Evolutionary conservation across 2,113 vertebrate genomes (phyloP).

Genomic region (Scatophagus argus): DNA sequence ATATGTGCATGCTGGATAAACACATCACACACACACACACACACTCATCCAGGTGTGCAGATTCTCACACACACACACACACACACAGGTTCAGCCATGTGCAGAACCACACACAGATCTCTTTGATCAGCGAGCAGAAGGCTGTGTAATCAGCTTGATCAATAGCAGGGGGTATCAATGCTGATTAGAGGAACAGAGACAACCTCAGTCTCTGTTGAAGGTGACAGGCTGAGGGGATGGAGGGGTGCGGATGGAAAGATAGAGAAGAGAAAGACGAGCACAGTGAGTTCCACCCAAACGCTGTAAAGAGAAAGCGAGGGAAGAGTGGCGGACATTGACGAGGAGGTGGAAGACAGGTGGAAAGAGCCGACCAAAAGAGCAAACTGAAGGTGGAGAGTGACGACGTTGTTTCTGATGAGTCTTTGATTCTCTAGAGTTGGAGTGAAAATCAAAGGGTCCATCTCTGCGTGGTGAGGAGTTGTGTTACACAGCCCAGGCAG

Average conservation of each 20-base stretch:
- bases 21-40: slow-evolving; percentile 20
- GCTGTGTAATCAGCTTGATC: slow-evolving; percentile 75
- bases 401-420: slow-evolving; percentile 27
- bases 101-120: slow-evolving; percentile 42
- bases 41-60: slow-evolving; percentile 1
- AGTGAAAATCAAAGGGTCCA: slow-evolving; percentile 49
- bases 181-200: slow-evolving; percentile 69
- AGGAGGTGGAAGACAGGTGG: slow-evolving; percentile 8
- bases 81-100: slow-evolving; percentile 36
- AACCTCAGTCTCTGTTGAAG: slow-evolving; percentile 55
- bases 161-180: slow-evolving; percentile 69
- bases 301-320: neutral
- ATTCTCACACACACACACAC: neutral
- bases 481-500: slow-evolving; percentile 55
- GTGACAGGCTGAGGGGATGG: slow-evolving; percentile 33
- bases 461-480: slow-evolving; percentile 53
- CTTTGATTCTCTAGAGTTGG: slow-evolving; percentile 32
- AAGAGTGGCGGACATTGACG: neutral
- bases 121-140: slow-evolving; percentile 72
- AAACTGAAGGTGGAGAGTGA: neutral
- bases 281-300: neutral
- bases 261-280: neutral
- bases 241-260: slow-evolving; percentile 36
- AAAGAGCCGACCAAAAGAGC: neutral
- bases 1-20: slow-evolving; percentile 19